phyloP scores from a whole-genome alignment of 2,797 vertebrate species.

The Chiloscyllium punctatum region DNA sequence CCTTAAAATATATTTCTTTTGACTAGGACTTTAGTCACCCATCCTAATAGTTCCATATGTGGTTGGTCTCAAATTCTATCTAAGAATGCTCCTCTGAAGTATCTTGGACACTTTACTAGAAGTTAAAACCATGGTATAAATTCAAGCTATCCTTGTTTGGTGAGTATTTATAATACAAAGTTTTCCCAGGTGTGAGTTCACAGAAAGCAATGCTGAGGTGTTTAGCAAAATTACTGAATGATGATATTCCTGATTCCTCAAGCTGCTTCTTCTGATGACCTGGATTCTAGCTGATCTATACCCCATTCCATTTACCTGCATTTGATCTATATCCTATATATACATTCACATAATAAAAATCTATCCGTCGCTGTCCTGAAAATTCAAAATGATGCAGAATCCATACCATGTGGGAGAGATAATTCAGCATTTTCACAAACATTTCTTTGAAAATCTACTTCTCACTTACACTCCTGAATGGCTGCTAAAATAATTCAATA shows the following conservation, averaged over 20 bases:
- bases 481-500: no score
- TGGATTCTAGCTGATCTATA: neutral
- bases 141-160: neutral
- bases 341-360: neutral
- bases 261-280: neutral
- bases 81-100: neutral
- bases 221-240: neutral
- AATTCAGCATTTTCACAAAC: neutral
- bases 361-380: neutral
- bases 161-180: neutral
- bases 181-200: neutral
- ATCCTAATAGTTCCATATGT: neutral
- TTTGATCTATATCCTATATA: neutral
- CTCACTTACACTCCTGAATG: neutral
- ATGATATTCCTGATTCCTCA: neutral
- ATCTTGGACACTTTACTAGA: neutral
- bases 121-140: neutral
- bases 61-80: neutral
- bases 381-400: neutral
- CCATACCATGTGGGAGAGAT: neutral
- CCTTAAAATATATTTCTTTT: neutral
- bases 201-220: neutral
- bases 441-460: neutral
- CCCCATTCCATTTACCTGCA: neutral
- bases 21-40: neutral